Conservation (phyloP, 2,888 invertebrate species). For the Griposia aprilina region DNA sequence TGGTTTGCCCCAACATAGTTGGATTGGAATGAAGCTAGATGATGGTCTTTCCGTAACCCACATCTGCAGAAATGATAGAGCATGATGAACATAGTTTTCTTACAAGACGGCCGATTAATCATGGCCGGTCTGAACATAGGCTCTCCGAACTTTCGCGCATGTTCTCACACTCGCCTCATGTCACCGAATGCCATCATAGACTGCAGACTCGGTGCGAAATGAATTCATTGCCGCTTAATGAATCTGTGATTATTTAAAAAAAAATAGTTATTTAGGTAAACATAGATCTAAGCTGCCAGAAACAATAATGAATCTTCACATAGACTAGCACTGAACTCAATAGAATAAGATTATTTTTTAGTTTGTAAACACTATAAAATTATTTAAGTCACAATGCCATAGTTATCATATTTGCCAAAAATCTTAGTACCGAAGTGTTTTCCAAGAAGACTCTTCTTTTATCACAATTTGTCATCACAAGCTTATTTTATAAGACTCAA, state of each 20-base stretch:
- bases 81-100: too few species aligned
- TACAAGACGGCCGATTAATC: background rate
- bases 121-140: background rate
- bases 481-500: constrained; percentile 29
- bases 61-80: background rate
- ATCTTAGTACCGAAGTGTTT: constrained; percentile 25
- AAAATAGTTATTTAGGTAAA: background rate
- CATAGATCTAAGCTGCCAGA: constrained; percentile 20
- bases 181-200: background rate
- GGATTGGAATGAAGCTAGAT: constrained; percentile 15
- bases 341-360: background rate
- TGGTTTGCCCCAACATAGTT: constrained; percentile 23
- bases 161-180: background rate
- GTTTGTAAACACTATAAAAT: constrained; percentile 4
- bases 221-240: background rate
- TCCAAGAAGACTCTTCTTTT: constrained; percentile 28
- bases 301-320: constrained; percentile 13
- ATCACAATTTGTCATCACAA: constrained; percentile 37
- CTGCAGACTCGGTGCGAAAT: background rate
- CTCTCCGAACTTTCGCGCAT: background rate
- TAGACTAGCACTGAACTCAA: constrained; percentile 17
- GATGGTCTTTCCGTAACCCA: background rate
- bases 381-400: constrained; percentile 19
- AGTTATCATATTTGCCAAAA: constrained; percentile 50
- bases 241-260: background rate